A percentile compares a stretch with the other conserved stretches of the same genome.
phyloP scores from a whole-genome alignment of 2,113 vertebrate genomes.

The Leiothrix lutea region DNA sequence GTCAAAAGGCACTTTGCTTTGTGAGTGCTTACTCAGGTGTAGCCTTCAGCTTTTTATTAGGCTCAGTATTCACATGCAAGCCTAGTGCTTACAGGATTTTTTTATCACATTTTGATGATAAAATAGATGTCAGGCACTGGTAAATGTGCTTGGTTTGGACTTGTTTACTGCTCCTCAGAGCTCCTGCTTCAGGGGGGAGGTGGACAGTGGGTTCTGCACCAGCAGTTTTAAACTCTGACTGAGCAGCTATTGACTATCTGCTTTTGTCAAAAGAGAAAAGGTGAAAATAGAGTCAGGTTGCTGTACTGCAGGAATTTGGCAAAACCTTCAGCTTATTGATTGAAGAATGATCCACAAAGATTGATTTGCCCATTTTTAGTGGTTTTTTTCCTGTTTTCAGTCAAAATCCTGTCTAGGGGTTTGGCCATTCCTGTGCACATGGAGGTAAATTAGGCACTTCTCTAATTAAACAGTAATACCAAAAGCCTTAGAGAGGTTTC shows the following conservation, averaged over 20 bases:
- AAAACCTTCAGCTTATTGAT: neutral
- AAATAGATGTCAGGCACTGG: neutral
- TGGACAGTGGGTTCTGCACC: neutral
- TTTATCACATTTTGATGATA: neutral
- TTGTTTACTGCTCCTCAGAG: neutral
- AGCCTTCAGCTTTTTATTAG: neutral
- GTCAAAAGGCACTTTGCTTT: neutral
- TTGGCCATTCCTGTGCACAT: neutral
- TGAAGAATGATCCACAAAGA: neutral
- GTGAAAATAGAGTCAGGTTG: neutral
- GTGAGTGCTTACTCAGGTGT: neutral
- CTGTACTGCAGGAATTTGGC: neutral
- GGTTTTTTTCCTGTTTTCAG: neutral
- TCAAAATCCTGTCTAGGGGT: neutral
- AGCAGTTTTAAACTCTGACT: neutral
- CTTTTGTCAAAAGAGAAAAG: neutral
- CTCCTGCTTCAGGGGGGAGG: neutral
- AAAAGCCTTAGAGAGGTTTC: neutral
- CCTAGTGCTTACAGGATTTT: neutral
- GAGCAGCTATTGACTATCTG: neutral
- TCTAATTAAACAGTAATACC: neutral
- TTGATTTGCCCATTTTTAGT: neutral
- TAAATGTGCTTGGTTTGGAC: neutral
- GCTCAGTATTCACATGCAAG: neutral
- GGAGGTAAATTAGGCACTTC: neutral